phyloP scores from a whole-genome alignment of 2,113 vertebrate species.

The Indri indri region DNA sequence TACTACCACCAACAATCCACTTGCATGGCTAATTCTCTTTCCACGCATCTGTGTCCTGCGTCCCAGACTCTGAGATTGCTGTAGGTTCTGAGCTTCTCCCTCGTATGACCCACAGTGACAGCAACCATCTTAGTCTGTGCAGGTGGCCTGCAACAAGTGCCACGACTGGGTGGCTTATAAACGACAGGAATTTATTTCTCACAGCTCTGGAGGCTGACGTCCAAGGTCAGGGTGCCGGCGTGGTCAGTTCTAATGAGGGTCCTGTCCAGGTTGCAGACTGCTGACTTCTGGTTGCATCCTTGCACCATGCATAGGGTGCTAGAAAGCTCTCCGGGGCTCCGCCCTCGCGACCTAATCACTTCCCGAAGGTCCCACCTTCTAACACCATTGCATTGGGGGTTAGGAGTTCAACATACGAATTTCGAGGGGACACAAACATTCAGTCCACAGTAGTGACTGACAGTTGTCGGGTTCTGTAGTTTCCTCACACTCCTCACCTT shows the following conservation, averaged over 20 bases:
- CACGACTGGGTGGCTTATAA: background rate
- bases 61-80: background rate
- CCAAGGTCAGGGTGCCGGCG: background rate
- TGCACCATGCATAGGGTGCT: background rate
- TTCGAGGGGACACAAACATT: background rate
- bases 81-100: background rate
- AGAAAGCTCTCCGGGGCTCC: no score
- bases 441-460: no score
- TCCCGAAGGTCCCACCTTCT: background rate
- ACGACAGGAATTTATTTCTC: no score
- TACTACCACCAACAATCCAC: accelerated
- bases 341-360: background rate
- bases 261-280: background rate
- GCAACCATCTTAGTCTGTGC: background rate
- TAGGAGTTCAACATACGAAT: no score
- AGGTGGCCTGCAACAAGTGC: background rate
- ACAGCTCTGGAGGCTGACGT: background rate
- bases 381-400: no score
- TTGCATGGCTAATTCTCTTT: background rate
- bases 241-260: no score
- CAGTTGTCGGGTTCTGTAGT: no score
- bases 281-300: background rate
- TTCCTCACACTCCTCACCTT: background rate
- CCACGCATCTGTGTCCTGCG: background rate
- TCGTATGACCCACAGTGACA: background rate